Evolutionary conservation across 2,888 invertebrate genomes (phyloP).

Genomic region (Pinctada fucata): DNA sequence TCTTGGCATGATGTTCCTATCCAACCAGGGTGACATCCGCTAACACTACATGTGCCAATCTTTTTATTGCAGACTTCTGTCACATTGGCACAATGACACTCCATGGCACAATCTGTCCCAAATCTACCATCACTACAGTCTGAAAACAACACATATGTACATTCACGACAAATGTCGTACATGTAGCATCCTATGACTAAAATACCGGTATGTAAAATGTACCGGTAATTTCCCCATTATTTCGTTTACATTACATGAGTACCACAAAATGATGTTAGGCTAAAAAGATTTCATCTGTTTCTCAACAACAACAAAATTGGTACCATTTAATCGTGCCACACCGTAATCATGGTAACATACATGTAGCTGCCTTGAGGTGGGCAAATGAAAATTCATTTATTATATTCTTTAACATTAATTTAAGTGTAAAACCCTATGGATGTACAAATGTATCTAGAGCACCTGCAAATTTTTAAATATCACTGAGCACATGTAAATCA

Average conservation of each 20-base stretch:
- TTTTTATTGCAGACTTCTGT: slow-evolving; percentile 53
- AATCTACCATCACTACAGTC: slow-evolving; percentile 60
- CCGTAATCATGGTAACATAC: no score
- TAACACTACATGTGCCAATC: slow-evolving; percentile 55
- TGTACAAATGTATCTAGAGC: no score
- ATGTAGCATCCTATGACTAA: not conserved
- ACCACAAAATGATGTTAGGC: no score
- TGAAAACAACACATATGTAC: slow-evolving; percentile 33
- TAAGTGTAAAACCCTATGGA: no score
- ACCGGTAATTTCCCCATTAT: not conserved
- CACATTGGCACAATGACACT: slow-evolving; percentile 61
- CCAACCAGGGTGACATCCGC: slow-evolving; percentile 67
- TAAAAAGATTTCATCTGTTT: no score
- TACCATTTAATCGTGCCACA: no score
- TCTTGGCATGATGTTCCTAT: slow-evolving; percentile 56
- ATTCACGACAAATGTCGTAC: not conserved
- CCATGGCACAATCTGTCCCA: slow-evolving; percentile 55
- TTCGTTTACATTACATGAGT: not conserved
- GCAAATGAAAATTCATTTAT: no score
- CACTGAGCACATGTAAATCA: no score
- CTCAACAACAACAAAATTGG: no score
- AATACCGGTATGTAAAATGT: not conserved
- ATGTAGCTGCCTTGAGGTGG: no score
- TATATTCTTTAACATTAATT: no score
- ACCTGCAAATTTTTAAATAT: no score